Evolutionary conservation across 92 coral and sea anemone species (phyloP).

Genomic region (Palythoa grandis): DNA sequence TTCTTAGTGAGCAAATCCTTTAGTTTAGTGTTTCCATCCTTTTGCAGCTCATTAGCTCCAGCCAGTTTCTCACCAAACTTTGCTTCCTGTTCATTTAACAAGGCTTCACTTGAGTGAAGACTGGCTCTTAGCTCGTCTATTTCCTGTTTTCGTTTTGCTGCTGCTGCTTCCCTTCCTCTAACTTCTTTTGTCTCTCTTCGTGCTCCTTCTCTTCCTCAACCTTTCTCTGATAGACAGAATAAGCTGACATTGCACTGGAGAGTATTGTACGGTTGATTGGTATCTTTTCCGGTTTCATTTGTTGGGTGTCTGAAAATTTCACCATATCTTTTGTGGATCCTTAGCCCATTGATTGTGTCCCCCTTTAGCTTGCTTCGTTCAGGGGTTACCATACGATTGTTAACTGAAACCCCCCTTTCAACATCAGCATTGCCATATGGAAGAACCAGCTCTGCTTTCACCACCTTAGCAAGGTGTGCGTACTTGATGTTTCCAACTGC

Average conservation of each 20-base stretch:
- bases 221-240: constrained; percentile 8
- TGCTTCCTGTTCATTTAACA: no score
- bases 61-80: no score
- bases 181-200: constrained; percentile 20
- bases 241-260: constrained; percentile 14
- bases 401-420: constrained; percentile 4
- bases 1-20: no score
- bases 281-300: constrained; percentile 17
- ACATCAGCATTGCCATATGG: constrained; percentile 35
- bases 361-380: constrained; percentile 31
- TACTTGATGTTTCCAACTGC: background rate
- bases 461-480: background rate
- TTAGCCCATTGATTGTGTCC: constrained; percentile 33
- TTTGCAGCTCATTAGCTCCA: no score
- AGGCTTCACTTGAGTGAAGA: no score
- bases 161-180: constrained; percentile 25
- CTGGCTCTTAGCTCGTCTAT: no score
- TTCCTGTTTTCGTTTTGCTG: background rate
- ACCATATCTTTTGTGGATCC: constrained; percentile 25
- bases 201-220: constrained; percentile 23
- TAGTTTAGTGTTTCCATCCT: no score
- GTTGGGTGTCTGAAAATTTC: constrained; percentile 35
- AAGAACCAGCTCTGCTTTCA: constrained; percentile 16
- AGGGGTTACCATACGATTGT: constrained; percentile 10
- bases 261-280: constrained; percentile 20